A percentile compares a stretch with the other conserved stretches of the same genome.
These are phyloP conservation scores for Phyllotis vaccarum DNA, from an alignment of 2,797 vertebrate species.

Conservation along the genomic window DNA sequence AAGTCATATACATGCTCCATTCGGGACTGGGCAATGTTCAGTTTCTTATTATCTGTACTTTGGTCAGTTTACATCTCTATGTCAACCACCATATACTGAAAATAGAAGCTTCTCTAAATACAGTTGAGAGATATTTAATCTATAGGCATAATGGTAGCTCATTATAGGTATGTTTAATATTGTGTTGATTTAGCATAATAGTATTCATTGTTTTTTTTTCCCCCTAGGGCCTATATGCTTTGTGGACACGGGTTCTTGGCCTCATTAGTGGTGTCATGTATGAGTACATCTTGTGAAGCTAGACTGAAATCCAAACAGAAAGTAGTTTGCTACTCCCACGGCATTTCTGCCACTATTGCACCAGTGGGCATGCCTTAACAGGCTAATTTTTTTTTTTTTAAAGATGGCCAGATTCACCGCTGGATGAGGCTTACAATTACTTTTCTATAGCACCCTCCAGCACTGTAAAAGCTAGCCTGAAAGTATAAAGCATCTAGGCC, in stretches of 20 bases:
- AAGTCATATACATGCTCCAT: no score
- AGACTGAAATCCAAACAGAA: neutral
- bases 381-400: neutral
- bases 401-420: no score
- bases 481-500: neutral
- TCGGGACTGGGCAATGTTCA: no score
- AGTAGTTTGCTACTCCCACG: no score
- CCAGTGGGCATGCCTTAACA: no score
- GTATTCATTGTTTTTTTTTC: neutral
- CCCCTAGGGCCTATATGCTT: neutral
- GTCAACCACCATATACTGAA: neutral
- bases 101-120: neutral
- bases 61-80: neutral
- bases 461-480: neutral
- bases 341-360: neutral
- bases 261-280: neutral
- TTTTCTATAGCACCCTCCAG: neutral
- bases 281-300: neutral
- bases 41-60: neutral
- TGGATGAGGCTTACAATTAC: neutral
- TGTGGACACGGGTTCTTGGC: neutral
- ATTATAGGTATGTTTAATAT: neutral
- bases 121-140: neutral
- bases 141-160: neutral
- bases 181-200: neutral